phyloP scores from a whole-genome alignment of 2,113 vertebrate species.

The Gymnarchus niloticus region DNA sequence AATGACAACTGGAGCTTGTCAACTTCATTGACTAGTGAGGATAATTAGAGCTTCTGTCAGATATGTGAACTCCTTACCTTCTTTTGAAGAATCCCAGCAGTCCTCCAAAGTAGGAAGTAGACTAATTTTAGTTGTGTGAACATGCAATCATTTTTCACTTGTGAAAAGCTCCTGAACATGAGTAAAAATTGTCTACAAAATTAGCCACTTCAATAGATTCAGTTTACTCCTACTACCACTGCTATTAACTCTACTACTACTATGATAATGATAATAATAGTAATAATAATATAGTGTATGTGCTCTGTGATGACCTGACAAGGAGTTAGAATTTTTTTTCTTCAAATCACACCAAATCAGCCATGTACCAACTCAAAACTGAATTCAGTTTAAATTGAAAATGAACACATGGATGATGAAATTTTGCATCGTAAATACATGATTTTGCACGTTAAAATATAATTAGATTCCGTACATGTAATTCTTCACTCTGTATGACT shows the following conservation, averaged over 20 bases:
- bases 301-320: too few species aligned
- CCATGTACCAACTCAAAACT: neutral
- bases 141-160: neutral
- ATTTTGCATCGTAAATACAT: neutral
- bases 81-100: neutral
- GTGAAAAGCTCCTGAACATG: neutral
- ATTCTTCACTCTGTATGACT: neutral
- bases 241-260: neutral
- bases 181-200: neutral
- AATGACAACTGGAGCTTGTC: neutral
- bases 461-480: neutral
- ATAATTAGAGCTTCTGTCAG: too few species aligned
- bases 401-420: too few species aligned
- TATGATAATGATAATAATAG: too few species aligned
- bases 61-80: neutral
- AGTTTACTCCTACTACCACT: neutral
- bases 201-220: neutral
- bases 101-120: neutral
- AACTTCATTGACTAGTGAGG: neutral
- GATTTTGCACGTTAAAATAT: neutral
- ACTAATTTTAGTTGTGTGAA: neutral
- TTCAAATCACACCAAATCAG: neutral
- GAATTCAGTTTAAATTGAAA: neutral
- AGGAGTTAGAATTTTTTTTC: too few species aligned
- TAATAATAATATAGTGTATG: too few species aligned